Evolutionary conservation across 37 sponge, comb jelly and placozoan species (phyloP).

Genomic region (Ephydatia muelleri): DNA sequence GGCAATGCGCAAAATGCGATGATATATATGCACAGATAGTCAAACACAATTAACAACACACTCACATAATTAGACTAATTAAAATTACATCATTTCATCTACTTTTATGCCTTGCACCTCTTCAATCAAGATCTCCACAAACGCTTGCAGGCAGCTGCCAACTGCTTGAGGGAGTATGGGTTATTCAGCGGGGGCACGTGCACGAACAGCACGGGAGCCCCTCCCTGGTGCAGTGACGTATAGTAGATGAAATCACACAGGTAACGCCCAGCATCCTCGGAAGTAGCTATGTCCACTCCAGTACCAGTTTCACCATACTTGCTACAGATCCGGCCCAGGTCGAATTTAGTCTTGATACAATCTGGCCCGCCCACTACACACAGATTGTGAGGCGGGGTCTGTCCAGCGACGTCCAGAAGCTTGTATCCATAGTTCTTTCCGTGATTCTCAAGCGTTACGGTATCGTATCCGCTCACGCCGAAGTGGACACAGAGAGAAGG

Average conservation of each 20-base stretch:
- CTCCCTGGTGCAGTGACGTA: constrained; percentile 39
- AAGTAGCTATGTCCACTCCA: constrained; percentile 31
- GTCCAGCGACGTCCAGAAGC: constrained; percentile 30
- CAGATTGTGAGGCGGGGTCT: neutral
- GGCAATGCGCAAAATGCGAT: no score
- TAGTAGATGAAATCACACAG: constrained; percentile 81
- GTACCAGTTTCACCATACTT: neutral
- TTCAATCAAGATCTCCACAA: constrained; percentile 45
- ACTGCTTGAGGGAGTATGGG: constrained; percentile 50
- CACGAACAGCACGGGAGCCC: constrained; percentile 64
- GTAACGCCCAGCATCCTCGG: constrained; percentile 72
- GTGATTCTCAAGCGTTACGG: constrained; percentile 44
- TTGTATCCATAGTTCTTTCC: constrained; percentile 53
- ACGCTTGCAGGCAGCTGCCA: constrained; percentile 51
- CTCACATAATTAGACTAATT: no score
- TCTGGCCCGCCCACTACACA: constrained; percentile 48
- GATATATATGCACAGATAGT: no score
- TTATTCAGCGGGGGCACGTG: constrained; percentile 66
- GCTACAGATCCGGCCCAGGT: constrained; percentile 10
- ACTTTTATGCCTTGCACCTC: no score
- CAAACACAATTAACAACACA: no score
- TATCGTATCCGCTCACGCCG: constrained; percentile 50
- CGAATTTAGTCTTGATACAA: constrained; percentile 20
- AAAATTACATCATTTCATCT: no score
- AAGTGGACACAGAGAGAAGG: constrained; percentile 71